Evolutionary conservation across 1,140 invertebrate genomes (phyloP), one percentile per base, ranked within the genome.

Genomic region (Aphaenogaster floridana): DNA sequence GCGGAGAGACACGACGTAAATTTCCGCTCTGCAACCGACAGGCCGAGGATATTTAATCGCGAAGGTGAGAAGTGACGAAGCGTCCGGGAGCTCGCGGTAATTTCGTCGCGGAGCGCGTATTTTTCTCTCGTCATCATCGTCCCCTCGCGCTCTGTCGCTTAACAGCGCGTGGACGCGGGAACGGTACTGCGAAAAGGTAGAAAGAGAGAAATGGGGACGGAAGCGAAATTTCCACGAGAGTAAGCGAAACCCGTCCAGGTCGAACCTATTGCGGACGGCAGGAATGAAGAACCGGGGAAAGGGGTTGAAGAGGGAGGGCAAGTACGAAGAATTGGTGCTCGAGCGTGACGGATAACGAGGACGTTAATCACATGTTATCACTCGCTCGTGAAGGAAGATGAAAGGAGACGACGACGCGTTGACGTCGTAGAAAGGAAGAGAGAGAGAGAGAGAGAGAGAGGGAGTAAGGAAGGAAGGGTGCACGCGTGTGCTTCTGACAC

Each of bases 301-400:
- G 50, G 8, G 5, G 36, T 28, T 28, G 17, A 57, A 17, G 54
- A 2, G 17, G 17, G 54, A 17, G 15, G 54, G 39, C 39, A 13
- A 69, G 45, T 21, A 0, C 66, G 45, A 52, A 64, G 61, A 79
- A 86, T 68, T 66, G 74, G 36, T 42, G 21, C 15, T 4, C 13
- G 42, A n/a, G 61, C 52, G 72, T 86, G 83, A 88, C 52, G 84
- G 71, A 88, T 88, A 88, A 88, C 83, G 86, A 78, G 39, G 72
- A 48, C 42, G 71, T 88, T 88, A 86, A 86, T 88, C 83, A 86
- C 71, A 72, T 64, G 86, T 86, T 88, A 86, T 88, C 86, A 74
- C 34, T 77, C 86, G 72, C 48, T 48, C 45, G 69, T 50, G 69
- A 64, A 71, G 57, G 42, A 84, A 54, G 69, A 63, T n/a, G 48